These are phyloP conservation scores for Entomobrya multifasciata DNA, from an alignment of 2,888 invertebrate genomes.

Conservation along the genomic window DNA sequence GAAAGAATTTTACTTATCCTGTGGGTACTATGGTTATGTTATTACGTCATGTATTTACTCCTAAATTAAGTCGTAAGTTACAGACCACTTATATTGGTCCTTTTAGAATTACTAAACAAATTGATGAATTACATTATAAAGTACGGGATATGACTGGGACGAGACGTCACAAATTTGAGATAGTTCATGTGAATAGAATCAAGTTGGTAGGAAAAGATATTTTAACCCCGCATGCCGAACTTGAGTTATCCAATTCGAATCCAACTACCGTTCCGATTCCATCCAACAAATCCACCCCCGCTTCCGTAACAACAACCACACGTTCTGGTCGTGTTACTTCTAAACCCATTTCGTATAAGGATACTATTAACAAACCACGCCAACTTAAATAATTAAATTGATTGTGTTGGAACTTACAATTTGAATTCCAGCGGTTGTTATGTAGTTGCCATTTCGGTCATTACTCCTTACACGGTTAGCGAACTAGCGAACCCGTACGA, in stretches of 20 bases:
- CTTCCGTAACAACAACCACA: no score
- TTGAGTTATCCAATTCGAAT: neutral
- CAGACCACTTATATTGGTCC: neutral
- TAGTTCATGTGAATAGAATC: neutral
- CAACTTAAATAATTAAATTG: no score
- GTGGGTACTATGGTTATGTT: neutral
- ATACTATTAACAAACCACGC: no score
- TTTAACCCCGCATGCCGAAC: neutral
- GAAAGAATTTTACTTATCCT: neutral
- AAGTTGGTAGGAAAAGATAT: neutral
- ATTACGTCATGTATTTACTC: neutral
- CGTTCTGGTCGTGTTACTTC: no score
- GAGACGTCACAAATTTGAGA: neutral
- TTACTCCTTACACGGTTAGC: no score
- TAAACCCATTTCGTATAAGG: no score
- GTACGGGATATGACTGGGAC: neutral
- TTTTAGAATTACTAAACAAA: neutral
- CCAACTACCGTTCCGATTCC: no score
- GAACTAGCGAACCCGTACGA: no score
- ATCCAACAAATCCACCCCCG: no score
- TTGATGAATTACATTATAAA: constrained; percentile 10
- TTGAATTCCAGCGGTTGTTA: no score
- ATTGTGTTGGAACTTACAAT: no score
- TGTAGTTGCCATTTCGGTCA: no score
- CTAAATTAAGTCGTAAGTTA: neutral